Conservation (phyloP, 2,888 invertebrate species). For the Drosophila nigritarsus region DNA sequence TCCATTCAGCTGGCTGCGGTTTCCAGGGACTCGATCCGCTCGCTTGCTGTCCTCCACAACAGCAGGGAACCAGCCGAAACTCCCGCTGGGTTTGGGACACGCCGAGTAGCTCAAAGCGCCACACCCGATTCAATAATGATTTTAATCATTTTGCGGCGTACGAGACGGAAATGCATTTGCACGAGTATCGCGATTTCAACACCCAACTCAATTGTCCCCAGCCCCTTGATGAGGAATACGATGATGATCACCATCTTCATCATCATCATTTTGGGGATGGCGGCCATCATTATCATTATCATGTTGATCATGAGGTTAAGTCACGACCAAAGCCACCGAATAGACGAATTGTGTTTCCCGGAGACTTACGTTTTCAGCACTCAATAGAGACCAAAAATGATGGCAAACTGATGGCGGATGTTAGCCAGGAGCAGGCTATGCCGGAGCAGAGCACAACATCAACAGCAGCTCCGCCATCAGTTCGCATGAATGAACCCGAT, state of each 20-base stretch:
- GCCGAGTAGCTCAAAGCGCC: constrained; percentile 1
- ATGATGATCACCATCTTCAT: constrained; percentile 12
- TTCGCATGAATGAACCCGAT: constrained; percentile 53
- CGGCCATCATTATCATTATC: constrained; percentile 49
- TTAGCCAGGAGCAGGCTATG: constrained; percentile 5
- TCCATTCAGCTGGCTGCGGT: constrained; percentile 77
- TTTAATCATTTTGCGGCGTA: constrained; percentile 24
- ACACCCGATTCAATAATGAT: constrained; percentile 7
- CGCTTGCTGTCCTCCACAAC: constrained; percentile 74
- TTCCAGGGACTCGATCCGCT: constrained; percentile 74
- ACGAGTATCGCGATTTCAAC: constrained; percentile 80
- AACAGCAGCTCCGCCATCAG: background rate
- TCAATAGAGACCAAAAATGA: constrained; percentile 19
- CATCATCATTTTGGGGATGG: constrained; percentile 21
- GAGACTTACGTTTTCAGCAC: constrained; percentile 70
- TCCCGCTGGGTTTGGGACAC: constrained; percentile 81
- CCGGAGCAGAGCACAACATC: background rate
- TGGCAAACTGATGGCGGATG: constrained; percentile 14
- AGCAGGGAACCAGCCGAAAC: constrained; percentile 30
- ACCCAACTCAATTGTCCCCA: constrained; percentile 82
- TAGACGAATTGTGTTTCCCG: constrained; percentile 70
- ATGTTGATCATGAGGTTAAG: constrained; percentile 48
- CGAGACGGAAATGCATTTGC: constrained; percentile 66
- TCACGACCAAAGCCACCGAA: constrained; percentile 46
- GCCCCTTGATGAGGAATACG: constrained; percentile 70